Conservation (phyloP, 2,797 vertebrate species). For the Babyrousa celebensis region DNA sequence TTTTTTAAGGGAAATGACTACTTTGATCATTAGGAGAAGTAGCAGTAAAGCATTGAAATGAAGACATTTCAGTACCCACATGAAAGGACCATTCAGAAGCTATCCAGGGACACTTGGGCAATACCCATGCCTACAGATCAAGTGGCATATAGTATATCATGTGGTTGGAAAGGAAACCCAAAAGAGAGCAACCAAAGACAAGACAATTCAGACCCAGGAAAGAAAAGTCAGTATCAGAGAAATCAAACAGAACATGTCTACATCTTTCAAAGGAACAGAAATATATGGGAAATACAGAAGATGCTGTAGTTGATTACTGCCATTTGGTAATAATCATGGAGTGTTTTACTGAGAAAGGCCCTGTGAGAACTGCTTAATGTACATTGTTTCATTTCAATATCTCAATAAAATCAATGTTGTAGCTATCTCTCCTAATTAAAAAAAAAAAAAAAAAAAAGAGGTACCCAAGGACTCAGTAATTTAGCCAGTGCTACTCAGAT, state of each 20-base stretch:
- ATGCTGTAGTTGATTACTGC: not conserved
- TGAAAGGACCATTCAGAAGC: not conserved
- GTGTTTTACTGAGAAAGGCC: not conserved
- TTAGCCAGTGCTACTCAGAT: not conserved
- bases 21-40: not conserved
- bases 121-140: not conserved
- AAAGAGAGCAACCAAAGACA: not conserved
- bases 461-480: conserved; percentile 6
- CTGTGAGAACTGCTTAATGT: not conserved
- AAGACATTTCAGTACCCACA: not conserved
- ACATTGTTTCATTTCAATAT: not conserved
- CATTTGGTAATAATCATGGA: not conserved
- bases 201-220: not conserved
- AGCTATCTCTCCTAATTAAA: not conserved
- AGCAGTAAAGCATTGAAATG: not conserved
- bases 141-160: not conserved
- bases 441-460: conserved; percentile 4
- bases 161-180: not conserved
- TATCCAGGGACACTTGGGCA: not conserved
- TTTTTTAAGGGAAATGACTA: conserved; percentile 24
- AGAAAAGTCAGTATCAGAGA: not conserved
- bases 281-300: not conserved
- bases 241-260: not conserved
- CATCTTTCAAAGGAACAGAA: not conserved
- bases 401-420: conserved; percentile 23